Percentiles rank a stretch among this genome's conserved stretches.
Conservation (phyloP, 2,113 vertebrate species). For the Herpetotheres cachinnans region DNA sequence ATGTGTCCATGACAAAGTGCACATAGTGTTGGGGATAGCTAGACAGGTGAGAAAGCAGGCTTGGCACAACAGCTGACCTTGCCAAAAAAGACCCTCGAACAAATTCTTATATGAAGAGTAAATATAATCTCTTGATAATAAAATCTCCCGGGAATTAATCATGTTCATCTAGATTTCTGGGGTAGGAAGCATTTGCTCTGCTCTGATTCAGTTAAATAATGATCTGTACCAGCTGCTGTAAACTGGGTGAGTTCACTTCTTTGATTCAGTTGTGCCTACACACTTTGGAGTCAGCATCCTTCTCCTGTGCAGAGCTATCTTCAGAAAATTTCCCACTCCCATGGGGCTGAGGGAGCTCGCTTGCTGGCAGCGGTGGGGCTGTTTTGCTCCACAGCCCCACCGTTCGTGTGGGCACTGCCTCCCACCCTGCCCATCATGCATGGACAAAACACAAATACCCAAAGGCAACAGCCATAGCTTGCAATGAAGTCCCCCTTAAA, state of each 20-base stretch:
- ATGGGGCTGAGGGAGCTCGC: background rate
- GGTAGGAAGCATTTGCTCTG: background rate
- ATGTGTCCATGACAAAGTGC: background rate
- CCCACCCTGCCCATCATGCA: no score
- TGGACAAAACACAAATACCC: background rate
- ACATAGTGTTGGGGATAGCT: background rate
- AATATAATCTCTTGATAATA: background rate
- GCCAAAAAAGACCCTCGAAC: background rate
- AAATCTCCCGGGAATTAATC: background rate
- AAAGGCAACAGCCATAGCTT: background rate
- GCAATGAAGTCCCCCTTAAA: background rate
- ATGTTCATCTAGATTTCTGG: background rate
- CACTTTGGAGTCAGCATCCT: slow-evolving; percentile 4
- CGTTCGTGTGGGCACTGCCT: rapidly evolving
- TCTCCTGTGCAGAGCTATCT: background rate
- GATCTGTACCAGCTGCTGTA: slow-evolving; percentile 22
- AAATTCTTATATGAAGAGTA: background rate
- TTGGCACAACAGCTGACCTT: background rate
- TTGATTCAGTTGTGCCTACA: slow-evolving; percentile 34
- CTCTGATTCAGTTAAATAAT: slow-evolving; percentile 37
- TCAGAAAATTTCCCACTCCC: background rate
- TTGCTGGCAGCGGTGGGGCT: background rate
- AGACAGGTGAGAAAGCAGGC: background rate
- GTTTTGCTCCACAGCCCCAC: background rate
- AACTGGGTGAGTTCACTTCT: slow-evolving; percentile 31